Conservation (phyloP, 2,888 invertebrate species). For the Plusia festucae region DNA sequence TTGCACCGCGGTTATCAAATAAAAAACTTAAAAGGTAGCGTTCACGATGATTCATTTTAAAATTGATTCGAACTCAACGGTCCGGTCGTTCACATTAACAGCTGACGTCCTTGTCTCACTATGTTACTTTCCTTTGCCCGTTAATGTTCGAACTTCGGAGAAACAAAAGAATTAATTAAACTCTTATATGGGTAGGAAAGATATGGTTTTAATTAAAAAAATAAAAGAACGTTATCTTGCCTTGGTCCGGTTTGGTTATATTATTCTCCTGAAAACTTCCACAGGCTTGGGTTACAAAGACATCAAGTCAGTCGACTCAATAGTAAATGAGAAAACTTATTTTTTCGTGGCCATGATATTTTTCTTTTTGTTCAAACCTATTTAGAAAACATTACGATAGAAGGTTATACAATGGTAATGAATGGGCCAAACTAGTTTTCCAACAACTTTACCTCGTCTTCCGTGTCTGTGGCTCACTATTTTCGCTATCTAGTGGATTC, state of each 20-base stretch:
- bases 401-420: background rate
- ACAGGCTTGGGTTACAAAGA: background rate
- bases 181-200: background rate
- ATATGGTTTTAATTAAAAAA: background rate
- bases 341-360: background rate
- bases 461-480: slow-evolving; percentile 22
- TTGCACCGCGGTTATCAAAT: slow-evolving; percentile 18
- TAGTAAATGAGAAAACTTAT: background rate
- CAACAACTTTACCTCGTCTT: slow-evolving; percentile 3
- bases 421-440: background rate
- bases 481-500: slow-evolving; percentile 19
- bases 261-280: background rate
- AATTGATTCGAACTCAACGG: slow-evolving; percentile 49
- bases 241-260: too few species aligned
- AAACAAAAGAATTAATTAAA: slow-evolving; percentile 8
- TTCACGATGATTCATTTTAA: slow-evolving; percentile 58
- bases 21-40: slow-evolving; percentile 41
- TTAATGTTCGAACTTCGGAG: slow-evolving; percentile 13
- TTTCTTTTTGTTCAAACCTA: background rate
- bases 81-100: slow-evolving; percentile 68
- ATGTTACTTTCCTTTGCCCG: slow-evolving; percentile 22
- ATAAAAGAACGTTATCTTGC: background rate
- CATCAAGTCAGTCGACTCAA: background rate
- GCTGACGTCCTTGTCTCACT: slow-evolving; percentile 66
- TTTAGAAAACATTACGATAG: background rate